These are phyloP conservation scores for Heliconius ethilla DNA, from an alignment of 2,888 invertebrate species.

Conservation along the genomic window DNA sequence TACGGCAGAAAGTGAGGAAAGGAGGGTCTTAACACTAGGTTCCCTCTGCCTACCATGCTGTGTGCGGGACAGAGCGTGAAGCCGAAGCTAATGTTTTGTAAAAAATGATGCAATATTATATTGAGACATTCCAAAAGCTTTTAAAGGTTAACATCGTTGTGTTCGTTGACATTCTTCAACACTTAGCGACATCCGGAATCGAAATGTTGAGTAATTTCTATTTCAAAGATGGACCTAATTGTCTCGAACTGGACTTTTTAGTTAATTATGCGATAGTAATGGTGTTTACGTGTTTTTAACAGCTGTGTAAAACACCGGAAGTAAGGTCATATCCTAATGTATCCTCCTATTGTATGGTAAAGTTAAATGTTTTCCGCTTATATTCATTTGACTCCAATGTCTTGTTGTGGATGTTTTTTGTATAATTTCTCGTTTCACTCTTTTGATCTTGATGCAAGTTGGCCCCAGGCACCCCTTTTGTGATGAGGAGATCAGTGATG, in stretches of 20 bases:
- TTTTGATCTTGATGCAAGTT: constrained; percentile 17
- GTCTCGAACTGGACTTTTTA: constrained; percentile 15
- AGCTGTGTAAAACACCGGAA: constrained; percentile 36
- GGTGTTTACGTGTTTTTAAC: constrained; percentile 31
- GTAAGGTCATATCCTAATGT: constrained; percentile 36
- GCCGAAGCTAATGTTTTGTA: too few relatives aligned
- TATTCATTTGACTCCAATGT: neutral
- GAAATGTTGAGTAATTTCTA: constrained; percentile 15
- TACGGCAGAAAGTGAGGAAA: too few relatives aligned
- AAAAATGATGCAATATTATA: neutral
- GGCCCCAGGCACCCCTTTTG: constrained; percentile 13
- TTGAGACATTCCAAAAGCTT: neutral
- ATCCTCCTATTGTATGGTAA: constrained; percentile 42
- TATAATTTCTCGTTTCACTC: constrained; percentile 13
- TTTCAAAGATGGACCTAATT: constrained; percentile 19
- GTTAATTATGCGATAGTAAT: constrained; percentile 41
- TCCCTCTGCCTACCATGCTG: too few relatives aligned
- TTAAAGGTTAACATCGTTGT: neutral
- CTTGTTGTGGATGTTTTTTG: constrained; percentile 10
- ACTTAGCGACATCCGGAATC: constrained; percentile 17
- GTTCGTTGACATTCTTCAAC: constrained; percentile 12
- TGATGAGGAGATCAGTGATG: constrained; percentile 1
- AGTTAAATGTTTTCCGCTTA: constrained; percentile 13
- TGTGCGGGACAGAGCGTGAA: too few relatives aligned
- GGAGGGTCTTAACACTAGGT: too few relatives aligned